Conservation (phyloP, 2,888 invertebrate species). For the Agrochola lota region DNA sequence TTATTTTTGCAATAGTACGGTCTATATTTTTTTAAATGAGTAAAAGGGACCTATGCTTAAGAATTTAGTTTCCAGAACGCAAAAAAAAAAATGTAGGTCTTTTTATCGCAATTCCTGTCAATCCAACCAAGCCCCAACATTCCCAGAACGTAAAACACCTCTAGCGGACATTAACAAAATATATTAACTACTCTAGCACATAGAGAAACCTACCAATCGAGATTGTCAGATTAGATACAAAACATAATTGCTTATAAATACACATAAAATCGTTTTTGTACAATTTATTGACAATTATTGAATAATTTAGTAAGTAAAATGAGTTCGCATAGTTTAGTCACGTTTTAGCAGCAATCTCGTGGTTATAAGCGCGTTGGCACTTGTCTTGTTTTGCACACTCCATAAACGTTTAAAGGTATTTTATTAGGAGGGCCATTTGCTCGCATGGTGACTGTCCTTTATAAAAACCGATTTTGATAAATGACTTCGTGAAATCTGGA, state of each 20-base stretch:
- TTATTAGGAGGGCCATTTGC: not conserved
- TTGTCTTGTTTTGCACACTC: constrained; percentile 45
- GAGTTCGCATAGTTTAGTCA: constrained; percentile 23
- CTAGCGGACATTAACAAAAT: constrained; percentile 34
- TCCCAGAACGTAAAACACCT: constrained; percentile 33
- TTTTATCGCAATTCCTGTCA: not conserved
- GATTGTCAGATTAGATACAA: constrained; percentile 52
- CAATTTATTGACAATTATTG: constrained; percentile 46
- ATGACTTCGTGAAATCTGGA: not conserved
- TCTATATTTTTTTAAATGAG: not conserved
- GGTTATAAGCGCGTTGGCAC: constrained; percentile 26
- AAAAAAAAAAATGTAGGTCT: not conserved
- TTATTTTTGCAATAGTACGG: not conserved
- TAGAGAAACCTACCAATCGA: constrained; percentile 41
- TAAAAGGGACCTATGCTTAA: not conserved
- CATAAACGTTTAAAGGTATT: constrained; percentile 39
- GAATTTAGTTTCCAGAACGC: not conserved
- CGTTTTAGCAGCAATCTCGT: constrained; percentile 13
- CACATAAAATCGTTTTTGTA: constrained; percentile 47
- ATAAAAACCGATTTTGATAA: not conserved
- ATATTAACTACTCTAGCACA: constrained; percentile 30
- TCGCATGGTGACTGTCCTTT: not conserved
- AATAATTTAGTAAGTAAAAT: constrained; percentile 40
- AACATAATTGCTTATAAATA: constrained; percentile 59
- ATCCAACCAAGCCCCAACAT: constrained; percentile 30